Evolutionary conservation across 2,113 vertebrate species (phyloP).

Genomic region (Ictalurus punctatus): DNA sequence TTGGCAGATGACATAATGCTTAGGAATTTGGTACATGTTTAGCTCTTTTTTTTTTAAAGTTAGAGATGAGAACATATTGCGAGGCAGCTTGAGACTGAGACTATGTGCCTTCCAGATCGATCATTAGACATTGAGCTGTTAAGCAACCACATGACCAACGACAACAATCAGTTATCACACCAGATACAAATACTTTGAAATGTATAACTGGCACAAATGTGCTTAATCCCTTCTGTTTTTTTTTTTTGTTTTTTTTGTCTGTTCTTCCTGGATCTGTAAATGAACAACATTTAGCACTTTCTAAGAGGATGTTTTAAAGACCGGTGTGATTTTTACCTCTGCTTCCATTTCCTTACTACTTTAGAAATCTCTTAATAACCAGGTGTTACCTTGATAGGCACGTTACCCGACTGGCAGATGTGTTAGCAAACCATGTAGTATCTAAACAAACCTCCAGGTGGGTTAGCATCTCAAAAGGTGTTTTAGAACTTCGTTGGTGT

Average conservation of each 20-base stretch:
- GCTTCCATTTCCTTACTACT: background rate
- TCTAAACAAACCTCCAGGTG: background rate
- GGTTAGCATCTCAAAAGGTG: background rate
- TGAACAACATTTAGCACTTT: background rate
- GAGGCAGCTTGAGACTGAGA: slow-evolving; percentile 9
- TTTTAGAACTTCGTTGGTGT: background rate
- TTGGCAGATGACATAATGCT: slow-evolving; percentile 12
- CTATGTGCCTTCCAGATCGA: background rate
- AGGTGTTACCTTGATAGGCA: background rate
- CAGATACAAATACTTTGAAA: background rate
- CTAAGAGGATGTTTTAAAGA: background rate
- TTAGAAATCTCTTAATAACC: background rate
- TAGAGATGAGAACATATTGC: slow-evolving; percentile 8
- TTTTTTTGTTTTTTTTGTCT: too few relatives aligned
- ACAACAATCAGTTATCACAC: background rate
- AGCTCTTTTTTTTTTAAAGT: background rate
- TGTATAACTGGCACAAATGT: background rate
- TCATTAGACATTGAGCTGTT: background rate
- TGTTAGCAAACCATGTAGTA: background rate
- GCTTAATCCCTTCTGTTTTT: background rate
- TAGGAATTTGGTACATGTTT: background rate
- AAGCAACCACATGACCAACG: background rate
- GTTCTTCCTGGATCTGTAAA: background rate
- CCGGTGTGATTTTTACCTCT: background rate
- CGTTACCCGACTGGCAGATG: background rate